Conservation (phyloP, 2,113 vertebrate species). For the Cryptomyrus ogoouensis region DNA sequence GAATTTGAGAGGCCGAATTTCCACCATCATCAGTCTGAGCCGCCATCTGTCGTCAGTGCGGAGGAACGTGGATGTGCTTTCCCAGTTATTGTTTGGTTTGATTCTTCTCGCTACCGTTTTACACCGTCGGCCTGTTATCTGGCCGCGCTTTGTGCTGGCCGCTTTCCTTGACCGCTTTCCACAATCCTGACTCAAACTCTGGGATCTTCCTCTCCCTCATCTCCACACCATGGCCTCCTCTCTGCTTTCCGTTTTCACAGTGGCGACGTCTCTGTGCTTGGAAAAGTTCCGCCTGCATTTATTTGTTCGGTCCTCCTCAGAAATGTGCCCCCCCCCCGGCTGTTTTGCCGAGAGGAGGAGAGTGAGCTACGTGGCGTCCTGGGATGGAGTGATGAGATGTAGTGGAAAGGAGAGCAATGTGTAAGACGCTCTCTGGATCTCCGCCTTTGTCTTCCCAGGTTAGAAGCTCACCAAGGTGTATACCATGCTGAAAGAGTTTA, state of each 20-base stretch:
- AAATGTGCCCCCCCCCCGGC: not conserved
- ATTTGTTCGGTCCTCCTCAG: not conserved
- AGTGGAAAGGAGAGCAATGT: constrained; percentile 25
- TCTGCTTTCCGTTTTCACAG: not conserved
- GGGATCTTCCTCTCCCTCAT: not conserved
- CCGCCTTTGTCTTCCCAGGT: constrained; percentile 27
- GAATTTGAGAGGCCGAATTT: constrained; percentile 8
- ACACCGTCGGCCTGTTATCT: not conserved
- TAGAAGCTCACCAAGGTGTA: constrained; percentile 72
- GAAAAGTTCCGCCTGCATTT: not conserved
- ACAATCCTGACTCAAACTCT: not conserved
- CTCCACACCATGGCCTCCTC: not conserved
- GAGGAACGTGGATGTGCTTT: not conserved
- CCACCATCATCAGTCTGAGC: not conserved
- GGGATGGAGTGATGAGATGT: constrained; percentile 24
- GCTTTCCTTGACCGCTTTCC: not conserved
- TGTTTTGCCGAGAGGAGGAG: constrained; percentile 11
- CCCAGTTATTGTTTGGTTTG: not conserved
- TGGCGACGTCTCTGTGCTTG: constrained; percentile 5
- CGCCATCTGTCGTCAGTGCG: not conserved
- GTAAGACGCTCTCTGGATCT: constrained; percentile 25
- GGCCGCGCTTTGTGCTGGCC: not conserved
- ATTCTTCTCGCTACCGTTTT: not conserved
- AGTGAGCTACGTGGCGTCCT: not conserved
- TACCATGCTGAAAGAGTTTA: constrained; percentile 56